Evolutionary conservation across 1,140 invertebrate genomes (phyloP).

Genomic region (Harpegnathos saltator): DNA sequence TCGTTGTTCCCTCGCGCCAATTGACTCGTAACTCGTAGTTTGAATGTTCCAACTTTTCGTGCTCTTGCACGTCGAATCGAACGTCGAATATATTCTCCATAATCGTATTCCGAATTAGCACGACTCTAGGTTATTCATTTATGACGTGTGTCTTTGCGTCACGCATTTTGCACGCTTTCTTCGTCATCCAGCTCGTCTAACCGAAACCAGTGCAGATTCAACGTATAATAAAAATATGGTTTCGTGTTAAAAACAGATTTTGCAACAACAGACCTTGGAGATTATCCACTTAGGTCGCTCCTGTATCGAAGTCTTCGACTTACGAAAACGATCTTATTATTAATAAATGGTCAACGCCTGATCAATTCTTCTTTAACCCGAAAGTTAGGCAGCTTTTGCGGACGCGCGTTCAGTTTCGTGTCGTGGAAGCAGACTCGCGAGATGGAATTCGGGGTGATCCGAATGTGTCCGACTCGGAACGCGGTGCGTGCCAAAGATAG

Average conservation of each 20-base stretch:
- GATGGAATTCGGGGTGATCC: slow-evolving; percentile 33
- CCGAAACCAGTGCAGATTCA: too few relatives aligned
- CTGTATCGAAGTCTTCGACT: too few relatives aligned
- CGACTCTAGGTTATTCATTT: too few relatives aligned
- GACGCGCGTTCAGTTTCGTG: background rate
- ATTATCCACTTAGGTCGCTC: too few relatives aligned
- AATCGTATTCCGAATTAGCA: background rate
- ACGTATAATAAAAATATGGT: too few relatives aligned
- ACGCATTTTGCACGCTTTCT: background rate
- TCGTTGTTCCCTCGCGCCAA: background rate
- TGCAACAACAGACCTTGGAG: too few relatives aligned
- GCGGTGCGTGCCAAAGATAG: slow-evolving; percentile 79
- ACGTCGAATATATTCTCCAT: background rate
- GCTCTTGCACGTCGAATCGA: background rate
- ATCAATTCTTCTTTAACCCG: background rate
- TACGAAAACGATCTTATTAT: background rate
- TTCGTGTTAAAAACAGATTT: too few relatives aligned
- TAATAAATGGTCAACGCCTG: background rate
- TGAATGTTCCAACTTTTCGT: background rate
- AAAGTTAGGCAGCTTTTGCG: background rate
- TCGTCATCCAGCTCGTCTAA: background rate
- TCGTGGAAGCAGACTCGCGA: slow-evolving; percentile 16
- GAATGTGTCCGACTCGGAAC: slow-evolving; percentile 31
- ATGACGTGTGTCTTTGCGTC: too few relatives aligned
- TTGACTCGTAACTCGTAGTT: background rate